A percentile compares a stretch with the other conserved stretches of the same genome.
Conservation (phyloP, 2,113 vertebrate genomes). For the Sitta europaea region DNA sequence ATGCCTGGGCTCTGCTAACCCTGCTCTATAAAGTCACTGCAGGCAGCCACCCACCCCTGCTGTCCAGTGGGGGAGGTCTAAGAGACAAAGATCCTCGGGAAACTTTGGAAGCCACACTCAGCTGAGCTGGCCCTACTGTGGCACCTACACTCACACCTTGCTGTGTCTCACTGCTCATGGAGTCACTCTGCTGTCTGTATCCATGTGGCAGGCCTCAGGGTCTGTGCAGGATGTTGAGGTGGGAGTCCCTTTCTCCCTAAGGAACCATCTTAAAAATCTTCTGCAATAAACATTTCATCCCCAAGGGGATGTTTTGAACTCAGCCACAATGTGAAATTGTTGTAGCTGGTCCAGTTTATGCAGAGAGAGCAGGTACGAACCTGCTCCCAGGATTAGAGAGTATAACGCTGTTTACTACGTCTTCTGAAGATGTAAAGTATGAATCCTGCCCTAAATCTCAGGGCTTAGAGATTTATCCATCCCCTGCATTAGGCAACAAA, state of each 20-base stretch:
- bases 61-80: not conserved
- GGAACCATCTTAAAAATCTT: slow-evolving; percentile 32
- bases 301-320: slow-evolving; percentile 54
- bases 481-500: slow-evolving; percentile 72
- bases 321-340: slow-evolving; percentile 45
- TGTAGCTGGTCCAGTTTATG: slow-evolving; percentile 59
- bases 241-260: not conserved
- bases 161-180: accelerated
- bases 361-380: slow-evolving; percentile 69
- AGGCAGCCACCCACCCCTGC: not conserved
- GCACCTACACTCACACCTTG: not conserved
- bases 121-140: not conserved
- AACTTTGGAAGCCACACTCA: not conserved
- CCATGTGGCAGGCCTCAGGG: not conserved
- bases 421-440: slow-evolving; percentile 73
- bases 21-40: not conserved
- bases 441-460: slow-evolving; percentile 69
- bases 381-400: slow-evolving; percentile 71
- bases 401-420: slow-evolving; percentile 63
- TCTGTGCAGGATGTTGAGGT: not conserved
- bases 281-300: slow-evolving; percentile 59
- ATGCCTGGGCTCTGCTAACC: not conserved
- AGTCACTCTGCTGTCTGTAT: not conserved
- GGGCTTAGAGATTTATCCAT: slow-evolving; percentile 75
- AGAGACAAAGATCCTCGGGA: not conserved